These are phyloP conservation scores for Drosophila greeni DNA, from an alignment of 2,888 invertebrate genomes.

Conservation along the genomic window DNA sequence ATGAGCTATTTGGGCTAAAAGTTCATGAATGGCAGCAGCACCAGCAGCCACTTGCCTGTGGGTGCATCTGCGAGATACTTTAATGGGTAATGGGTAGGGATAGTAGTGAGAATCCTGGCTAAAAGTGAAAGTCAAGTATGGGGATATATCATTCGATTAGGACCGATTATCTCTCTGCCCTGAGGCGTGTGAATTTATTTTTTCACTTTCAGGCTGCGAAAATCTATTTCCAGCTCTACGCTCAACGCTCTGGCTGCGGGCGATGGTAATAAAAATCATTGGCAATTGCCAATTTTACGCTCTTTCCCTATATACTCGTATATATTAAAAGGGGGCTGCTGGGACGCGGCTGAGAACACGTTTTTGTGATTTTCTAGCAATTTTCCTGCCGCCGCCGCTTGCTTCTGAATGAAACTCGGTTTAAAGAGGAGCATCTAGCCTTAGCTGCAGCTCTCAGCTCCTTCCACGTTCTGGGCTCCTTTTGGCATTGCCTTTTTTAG, in stretches of 20 bases:
- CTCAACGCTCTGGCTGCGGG: slow-evolving; percentile 3
- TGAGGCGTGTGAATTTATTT: slow-evolving; percentile 59
- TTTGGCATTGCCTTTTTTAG: slow-evolving; percentile 50
- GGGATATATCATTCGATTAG: slow-evolving; percentile 28
- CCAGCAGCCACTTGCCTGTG: slow-evolving; percentile 11
- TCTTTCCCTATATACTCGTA: slow-evolving; percentile 31
- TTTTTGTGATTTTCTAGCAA: slow-evolving; percentile 76
- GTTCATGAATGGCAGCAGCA: slow-evolving; percentile 40
- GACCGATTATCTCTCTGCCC: slow-evolving; percentile 34
- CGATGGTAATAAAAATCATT: slow-evolving; percentile 71
- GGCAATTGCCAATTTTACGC: slow-evolving; percentile 74
- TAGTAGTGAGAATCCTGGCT: slow-evolving; percentile 1
- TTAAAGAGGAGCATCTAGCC: slow-evolving; percentile 54
- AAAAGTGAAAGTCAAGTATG: slow-evolving; percentile 28
- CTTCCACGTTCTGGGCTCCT: slow-evolving; percentile 48
- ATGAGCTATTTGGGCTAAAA: slow-evolving; percentile 62
- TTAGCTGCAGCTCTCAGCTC: slow-evolving; percentile 8
- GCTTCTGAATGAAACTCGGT: slow-evolving; percentile 57
- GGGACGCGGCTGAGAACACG: slow-evolving; percentile 57
- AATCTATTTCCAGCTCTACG: slow-evolving; percentile 50
- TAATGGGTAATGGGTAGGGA: neutral
- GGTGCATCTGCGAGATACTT: slow-evolving; percentile 22
- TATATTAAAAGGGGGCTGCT: slow-evolving; percentile 57
- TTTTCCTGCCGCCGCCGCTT: slow-evolving; percentile 61
- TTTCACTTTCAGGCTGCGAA: slow-evolving; percentile 63